Base-by-base conservation (phyloP, 2,797 vertebrate species). In the Sebastes trivittatus region DNA sequence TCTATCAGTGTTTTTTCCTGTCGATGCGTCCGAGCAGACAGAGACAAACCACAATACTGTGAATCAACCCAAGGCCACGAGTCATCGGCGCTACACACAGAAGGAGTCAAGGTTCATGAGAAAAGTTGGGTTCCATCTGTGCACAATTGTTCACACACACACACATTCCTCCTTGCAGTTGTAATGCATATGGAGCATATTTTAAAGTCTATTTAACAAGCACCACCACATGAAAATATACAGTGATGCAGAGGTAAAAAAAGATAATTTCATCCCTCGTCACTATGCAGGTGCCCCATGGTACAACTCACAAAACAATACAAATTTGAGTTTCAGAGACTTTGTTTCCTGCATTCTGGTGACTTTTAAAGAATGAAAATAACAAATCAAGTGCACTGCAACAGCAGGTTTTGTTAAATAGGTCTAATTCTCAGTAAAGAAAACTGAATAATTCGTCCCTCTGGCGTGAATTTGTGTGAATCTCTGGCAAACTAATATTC, bases 81-180 rank as follows among this genome's bases (percentile, higher is more conserved):
- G 77, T 81, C 80, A 42, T 74, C 49, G 36, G 54, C 34, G 32
- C 77, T 76, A 82, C 89, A 85, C 87, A 78, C 87, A 85, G 90
- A 59, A 55, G 58, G 88, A 87, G 89, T 90, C 88, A 90, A 88
- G 86, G 91, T 80, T 91, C 90, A 93, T 94, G 92, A 92, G 92
- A 93, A 94, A 88, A 87, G 74, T 23, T 82, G 79, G 42, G 74
- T 49, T 78, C 73, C 38, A 58, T 82, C 58, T 73, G 56, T 46
- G 80, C 61, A 54, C 71, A 55, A 77, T 59, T 55, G 63, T 80
- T 77, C 67, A 65, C 25, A 63, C 52, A 69, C 10, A 65, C 8
- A 62, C 58, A 49, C 65, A 46, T 18, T 25, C 46, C 22, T 74
- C 46, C 18, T n/a, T 7, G 7, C 29, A 14, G n/a, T 29, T 67